These are phyloP conservation scores for Tridacna gigas DNA, from an alignment of 2,888 invertebrate species.

Conservation along the genomic window DNA sequence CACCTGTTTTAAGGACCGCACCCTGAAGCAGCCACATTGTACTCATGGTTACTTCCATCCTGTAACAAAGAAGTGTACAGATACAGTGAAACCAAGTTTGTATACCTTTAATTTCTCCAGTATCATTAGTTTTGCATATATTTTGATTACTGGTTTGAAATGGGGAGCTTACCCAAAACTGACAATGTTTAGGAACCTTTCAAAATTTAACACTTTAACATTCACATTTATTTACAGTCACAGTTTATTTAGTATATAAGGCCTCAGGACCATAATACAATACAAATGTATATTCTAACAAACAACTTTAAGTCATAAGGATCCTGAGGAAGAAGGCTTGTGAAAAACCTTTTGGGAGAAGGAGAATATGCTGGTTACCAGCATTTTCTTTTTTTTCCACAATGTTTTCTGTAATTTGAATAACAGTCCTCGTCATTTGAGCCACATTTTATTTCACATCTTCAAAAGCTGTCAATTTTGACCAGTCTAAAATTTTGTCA, in stretches of 20 bases:
- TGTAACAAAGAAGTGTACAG: conserved; percentile 45
- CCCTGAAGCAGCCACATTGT: conserved; percentile 29
- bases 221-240: no score
- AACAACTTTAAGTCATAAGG: background rate
- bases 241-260: no score
- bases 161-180: no score
- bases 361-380: background rate
- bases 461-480: no score
- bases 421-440: no score
- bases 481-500: no score
- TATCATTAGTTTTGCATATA: background rate
- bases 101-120: background rate
- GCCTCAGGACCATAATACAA: no score
- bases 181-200: no score
- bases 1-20: conserved; percentile 57
- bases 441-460: no score
- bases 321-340: background rate
- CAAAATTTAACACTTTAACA: no score
- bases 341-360: background rate
- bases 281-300: no score
- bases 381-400: background rate
- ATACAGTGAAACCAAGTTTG: conserved; percentile 49
- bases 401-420: background rate
- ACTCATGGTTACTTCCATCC: conserved; percentile 53
- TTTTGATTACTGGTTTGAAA: no score